Evolutionary conservation across 1,140 invertebrate species (phyloP), one percentile per base, ranked within the genome.

Genomic region (Lucilia cuprina): DNA sequence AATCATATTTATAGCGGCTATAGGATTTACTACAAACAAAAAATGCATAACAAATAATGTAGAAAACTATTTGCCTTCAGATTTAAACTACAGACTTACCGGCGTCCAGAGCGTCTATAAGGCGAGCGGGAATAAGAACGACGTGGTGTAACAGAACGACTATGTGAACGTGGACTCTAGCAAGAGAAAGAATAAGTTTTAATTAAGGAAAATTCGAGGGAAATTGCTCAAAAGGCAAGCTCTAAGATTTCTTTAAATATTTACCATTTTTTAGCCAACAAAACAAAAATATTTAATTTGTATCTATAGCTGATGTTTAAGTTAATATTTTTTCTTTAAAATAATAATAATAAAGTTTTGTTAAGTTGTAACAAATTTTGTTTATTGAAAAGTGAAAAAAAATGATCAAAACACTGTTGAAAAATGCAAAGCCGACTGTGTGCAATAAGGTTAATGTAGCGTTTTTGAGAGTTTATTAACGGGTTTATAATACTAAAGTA

Each of bases 111-210:
- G 50, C 84, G 82, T 14, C 84, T 80, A 19, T 47, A 65, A 9
- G 82, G 80, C 14, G 84, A 84, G 25, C 78, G 82, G 17, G 82
- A 75, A 83, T 84, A 84, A 14, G 78, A 82, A 8, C 84, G 84
- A 78, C 83, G 83, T 47, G 75, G 47, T 19, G 74, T 78, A 47
- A 82, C 5, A 49, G 78, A 74, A n/a, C 84, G 84, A 41, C 84
- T 84, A 30, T 74, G 84, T 21, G 84, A 83, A 47, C 84, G 82
- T 17, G 84, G 84, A 65, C 84, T 75, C 84, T 84, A 47, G 5
- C 47, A 82, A 19, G 25, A 30, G 25, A 3, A 82, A 5, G 14
- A 60, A 60, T n/a, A 60, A n/a, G n/a, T n/a, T 30, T 30, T 30
- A 30, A 30, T 30, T 30, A 30, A 30, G 25, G 25, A 30, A 30